These are phyloP conservation scores for Dreissena rostriformis DNA, from an alignment of 1,140 invertebrate species.

Conservation along the genomic window DNA sequence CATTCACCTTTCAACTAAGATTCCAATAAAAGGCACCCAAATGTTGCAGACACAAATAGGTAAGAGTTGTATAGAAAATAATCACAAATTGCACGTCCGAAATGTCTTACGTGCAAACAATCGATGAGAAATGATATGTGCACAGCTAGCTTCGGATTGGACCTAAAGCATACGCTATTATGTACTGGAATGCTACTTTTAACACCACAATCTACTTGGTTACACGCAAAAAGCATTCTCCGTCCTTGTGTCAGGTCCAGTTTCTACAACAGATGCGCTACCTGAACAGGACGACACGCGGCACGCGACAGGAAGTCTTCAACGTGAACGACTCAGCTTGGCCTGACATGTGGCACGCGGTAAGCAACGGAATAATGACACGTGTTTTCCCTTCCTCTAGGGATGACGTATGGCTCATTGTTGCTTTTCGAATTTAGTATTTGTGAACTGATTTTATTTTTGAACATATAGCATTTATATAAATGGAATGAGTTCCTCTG, in stretches of 20 bases:
- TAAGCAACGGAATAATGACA: background rate
- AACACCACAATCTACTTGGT: background rate
- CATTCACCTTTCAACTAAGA: too few relatives aligned
- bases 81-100: background rate
- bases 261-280: background rate
- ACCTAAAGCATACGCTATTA: background rate
- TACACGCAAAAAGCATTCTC: background rate
- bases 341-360: slow-evolving; percentile 41
- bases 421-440: background rate
- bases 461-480: background rate
- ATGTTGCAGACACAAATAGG: too few relatives aligned
- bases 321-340: slow-evolving; percentile 11
- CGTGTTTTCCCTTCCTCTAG: background rate
- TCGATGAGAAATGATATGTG: background rate
- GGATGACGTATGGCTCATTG: background rate
- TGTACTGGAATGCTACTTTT: background rate
- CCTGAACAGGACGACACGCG: background rate
- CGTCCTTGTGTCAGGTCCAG: background rate
- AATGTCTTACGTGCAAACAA: background rate
- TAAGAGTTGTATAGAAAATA: background rate
- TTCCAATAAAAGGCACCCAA: too few relatives aligned
- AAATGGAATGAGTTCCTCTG: too few relatives aligned
- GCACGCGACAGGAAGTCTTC: background rate
- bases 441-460: background rate
- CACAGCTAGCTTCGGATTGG: background rate